These are phyloP conservation scores for Temnothorax ravouxi DNA, from an alignment of 2,888 invertebrate species.

Conservation along the genomic window DNA sequence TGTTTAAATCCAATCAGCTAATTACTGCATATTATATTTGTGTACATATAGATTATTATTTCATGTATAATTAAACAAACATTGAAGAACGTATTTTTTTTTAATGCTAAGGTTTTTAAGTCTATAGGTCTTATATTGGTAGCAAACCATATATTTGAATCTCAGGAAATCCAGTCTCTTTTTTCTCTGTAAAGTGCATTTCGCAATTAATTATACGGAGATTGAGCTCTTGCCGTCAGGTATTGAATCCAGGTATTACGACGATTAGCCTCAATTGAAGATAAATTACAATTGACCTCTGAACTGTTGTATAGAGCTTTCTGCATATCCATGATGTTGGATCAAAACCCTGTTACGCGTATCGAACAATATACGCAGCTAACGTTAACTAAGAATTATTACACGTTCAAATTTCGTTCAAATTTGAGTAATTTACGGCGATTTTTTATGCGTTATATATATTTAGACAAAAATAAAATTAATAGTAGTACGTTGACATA, in stretches of 20 bases:
- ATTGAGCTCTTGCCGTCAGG: conserved; percentile 76
- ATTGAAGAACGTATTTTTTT: not conserved
- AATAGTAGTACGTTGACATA: not conserved
- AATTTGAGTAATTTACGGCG: conserved; percentile 44
- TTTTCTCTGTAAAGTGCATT: conserved; percentile 77
- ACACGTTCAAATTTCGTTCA: conserved; percentile 51
- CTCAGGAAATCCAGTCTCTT: conserved; percentile 65
- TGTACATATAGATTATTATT: not conserved
- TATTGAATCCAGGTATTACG: conserved; percentile 84
- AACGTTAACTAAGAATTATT: conserved; percentile 63
- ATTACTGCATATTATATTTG: not conserved
- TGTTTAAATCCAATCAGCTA: not conserved
- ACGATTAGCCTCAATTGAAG: conserved; percentile 83
- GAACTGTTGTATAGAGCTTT: conserved; percentile 66
- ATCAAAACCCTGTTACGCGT: conserved; percentile 65
- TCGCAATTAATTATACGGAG: conserved; percentile 78
- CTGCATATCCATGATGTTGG: conserved; percentile 61
- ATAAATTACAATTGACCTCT: conserved; percentile 81
- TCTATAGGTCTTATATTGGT: not conserved
- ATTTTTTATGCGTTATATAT: conserved; percentile 8
- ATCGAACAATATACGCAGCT: conserved; percentile 45
- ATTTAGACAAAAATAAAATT: conserved; percentile 21
- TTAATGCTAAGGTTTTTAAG: not conserved
- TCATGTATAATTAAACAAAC: not conserved
- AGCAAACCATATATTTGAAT: conserved; percentile 45